Evolutionary conservation across 2,888 invertebrate species (phyloP), one percentile per base, ranked within the genome.

Genomic region (Macropis europaea): DNA sequence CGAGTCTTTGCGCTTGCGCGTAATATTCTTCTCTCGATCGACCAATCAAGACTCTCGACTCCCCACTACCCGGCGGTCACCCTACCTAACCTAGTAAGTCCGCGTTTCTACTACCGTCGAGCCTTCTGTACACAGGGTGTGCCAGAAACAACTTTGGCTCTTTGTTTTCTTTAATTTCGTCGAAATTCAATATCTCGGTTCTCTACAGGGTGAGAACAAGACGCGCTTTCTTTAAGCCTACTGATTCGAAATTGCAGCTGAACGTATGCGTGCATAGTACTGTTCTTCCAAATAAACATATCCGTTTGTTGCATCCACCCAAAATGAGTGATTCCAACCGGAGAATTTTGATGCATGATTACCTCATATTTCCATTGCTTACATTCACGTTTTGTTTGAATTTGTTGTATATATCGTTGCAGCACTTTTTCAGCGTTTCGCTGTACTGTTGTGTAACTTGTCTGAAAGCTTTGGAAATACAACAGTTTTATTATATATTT

Each of bases 1-100:
- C 57, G 54, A 68, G 72, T 79, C 63, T 82, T 79, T 83, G 86
- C 87, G 87, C 86, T 73, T 87, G 87, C 87, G 87, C 82, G 71
- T 67, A 45, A 38, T 60, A 30, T 64, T 59, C 67, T 57, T 62
- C 53, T 36, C n/a, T 9, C 15, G 13, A 13, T n/a, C 47, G 73
- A 40, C 84, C 83, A 77, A 84, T 83, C 72, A 22, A 26, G n/a
- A 42, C 52, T 13, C 63, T 4, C n/a, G 13, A 1, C 9, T 50
- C 72, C 81, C 77, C 76, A 60, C 78, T 62, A 22, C 9, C 6
- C 24, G 22, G 5, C 40, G 26, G 15, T 43, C 47, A 36, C 62
- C 73, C 73, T 63, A 90, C 91, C 91, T 62, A 66, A 52, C 57
- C 70, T 63, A 48, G 66, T 59, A 71, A 56, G 68, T 53, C 52